Percentiles rank a stretch among this genome's conserved stretches.
phyloP scores from a whole-genome alignment of 2,113 vertebrate genomes.

The Galemys pyrenaicus region DNA sequence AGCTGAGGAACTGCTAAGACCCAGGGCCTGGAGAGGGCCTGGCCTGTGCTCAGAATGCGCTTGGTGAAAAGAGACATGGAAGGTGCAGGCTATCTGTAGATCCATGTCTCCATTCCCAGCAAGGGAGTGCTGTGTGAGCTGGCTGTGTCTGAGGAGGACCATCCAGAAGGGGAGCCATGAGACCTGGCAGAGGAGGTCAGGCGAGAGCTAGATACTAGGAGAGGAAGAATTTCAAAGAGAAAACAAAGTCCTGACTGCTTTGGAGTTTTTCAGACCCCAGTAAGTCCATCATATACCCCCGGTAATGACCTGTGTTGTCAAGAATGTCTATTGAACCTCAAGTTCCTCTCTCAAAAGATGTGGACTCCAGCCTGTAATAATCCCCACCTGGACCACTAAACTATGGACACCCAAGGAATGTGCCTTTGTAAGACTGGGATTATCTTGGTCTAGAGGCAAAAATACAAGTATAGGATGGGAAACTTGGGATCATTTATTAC shows the following conservation, averaged over 20 bases:
- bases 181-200: not conserved
- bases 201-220: fast-evolving
- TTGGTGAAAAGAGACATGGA: not conserved
- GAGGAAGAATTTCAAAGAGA: not conserved
- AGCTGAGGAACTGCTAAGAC: not conserved
- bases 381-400: not conserved
- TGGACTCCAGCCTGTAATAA: not conserved
- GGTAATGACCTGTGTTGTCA: not conserved
- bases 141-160: fast-evolving
- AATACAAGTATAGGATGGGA: not conserved
- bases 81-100: fast-evolving
- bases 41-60: not conserved
- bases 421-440: not conserved
- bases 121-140: no score
- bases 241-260: not conserved
- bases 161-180: fast-evolving
- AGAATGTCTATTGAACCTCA: not conserved
- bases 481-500: not conserved
- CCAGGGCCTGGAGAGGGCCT: not conserved
- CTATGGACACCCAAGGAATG: not conserved
- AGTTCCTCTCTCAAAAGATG: not conserved
- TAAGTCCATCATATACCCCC: not conserved
- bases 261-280: not conserved
- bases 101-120: not conserved
- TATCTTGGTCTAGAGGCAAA: not conserved